A percentile compares a stretch with the other conserved stretches of the same genome.
Evolutionary conservation across 2,888 invertebrate species (phyloP).

Genomic region (Cheilosia impressa): DNA sequence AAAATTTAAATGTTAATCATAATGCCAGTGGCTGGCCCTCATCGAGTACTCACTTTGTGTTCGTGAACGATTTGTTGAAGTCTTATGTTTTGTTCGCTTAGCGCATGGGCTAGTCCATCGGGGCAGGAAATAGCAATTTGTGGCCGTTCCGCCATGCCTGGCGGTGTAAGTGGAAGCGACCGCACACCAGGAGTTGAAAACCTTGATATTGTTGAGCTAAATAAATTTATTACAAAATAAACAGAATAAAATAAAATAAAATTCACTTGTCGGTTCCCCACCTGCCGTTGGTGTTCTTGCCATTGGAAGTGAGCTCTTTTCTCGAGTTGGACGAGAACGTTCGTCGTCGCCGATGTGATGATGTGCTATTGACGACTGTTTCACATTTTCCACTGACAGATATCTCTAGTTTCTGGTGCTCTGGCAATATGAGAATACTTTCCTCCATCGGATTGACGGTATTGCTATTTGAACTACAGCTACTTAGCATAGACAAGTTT

Average conservation of each 20-base stretch:
- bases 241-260: neutral
- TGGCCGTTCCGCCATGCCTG: slow-evolving; percentile 82
- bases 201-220: slow-evolving; percentile 79
- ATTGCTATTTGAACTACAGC: slow-evolving; percentile 67
- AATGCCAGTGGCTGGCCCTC: neutral
- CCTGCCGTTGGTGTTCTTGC: slow-evolving; percentile 80
- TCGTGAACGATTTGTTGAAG: slow-evolving; percentile 92
- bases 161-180: slow-evolving; percentile 85
- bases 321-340: slow-evolving; percentile 81
- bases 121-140: slow-evolving; percentile 82
- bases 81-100: slow-evolving; percentile 85
- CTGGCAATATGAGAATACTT: slow-evolving; percentile 81
- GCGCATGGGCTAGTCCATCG: slow-evolving; percentile 83
- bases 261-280: slow-evolving; percentile 39
- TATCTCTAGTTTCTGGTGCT: slow-evolving; percentile 80
- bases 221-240: neutral
- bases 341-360: slow-evolving; percentile 79
- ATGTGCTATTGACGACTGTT: slow-evolving; percentile 76
- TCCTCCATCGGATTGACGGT: slow-evolving; percentile 78
- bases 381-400: slow-evolving; percentile 79
- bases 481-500: slow-evolving; percentile 76
- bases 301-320: slow-evolving; percentile 77
- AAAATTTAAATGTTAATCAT: slow-evolving; percentile 50
- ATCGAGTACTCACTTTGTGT: slow-evolving; percentile 86
- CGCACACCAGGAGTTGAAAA: slow-evolving; percentile 81